Conservation (phyloP, 2,888 invertebrate species). For the Pemphredon lugubris region DNA sequence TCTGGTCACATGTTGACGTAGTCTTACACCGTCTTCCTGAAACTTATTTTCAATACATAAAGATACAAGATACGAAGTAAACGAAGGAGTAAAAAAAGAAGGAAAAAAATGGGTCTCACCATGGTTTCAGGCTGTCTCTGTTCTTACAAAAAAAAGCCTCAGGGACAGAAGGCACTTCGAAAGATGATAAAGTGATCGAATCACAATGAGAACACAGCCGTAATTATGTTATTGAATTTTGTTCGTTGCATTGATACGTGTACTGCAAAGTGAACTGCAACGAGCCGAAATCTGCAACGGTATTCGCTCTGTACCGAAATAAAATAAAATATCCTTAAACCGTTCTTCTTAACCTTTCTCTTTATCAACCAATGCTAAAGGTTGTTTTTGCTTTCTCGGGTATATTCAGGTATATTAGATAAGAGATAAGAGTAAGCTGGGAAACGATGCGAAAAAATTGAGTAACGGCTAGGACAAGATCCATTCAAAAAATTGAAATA, state of each 20-base stretch:
- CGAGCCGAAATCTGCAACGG: neutral
- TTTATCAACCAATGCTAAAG: conserved; percentile 2
- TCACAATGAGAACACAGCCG: conserved; percentile 1
- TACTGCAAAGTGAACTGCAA: neutral
- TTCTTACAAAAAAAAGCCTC: no score
- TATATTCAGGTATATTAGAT: neutral
- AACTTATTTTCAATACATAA: conserved; percentile 36
- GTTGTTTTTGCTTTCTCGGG: neutral
- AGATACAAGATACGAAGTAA: no score
- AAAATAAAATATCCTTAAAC: neutral
- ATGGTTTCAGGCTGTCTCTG: conserved; percentile 14
- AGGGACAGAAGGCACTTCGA: conserved; percentile 23
- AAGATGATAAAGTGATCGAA: conserved; percentile 13
- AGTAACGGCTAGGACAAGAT: neutral
- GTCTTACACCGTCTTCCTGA: conserved; percentile 75
- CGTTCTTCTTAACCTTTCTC: neutral
- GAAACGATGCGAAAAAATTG: neutral
- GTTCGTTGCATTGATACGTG: neutral
- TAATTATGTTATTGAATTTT: neutral
- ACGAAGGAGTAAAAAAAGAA: neutral
- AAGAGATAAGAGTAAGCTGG: neutral
- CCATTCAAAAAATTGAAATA: conserved; percentile 2
- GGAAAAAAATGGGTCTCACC: conserved; percentile 15
- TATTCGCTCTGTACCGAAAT: neutral
- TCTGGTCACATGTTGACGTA: conserved; percentile 69